phyloP scores from a whole-genome alignment of 2,888 invertebrate species.

The Axea sp. region DNA sequence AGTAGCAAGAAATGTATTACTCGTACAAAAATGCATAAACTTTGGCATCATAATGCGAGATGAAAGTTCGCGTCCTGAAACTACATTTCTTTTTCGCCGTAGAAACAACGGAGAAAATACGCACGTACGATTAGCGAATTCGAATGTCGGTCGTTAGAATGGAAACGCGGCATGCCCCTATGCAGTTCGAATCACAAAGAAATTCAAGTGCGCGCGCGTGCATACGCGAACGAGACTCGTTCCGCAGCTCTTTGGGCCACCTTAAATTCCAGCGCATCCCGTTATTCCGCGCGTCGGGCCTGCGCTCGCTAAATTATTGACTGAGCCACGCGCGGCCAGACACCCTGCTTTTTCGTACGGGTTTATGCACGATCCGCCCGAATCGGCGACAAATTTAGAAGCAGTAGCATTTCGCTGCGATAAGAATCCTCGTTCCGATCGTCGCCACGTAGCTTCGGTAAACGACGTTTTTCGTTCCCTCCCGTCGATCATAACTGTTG shows the following conservation, averaged over 20 bases:
- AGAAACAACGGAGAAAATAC: no score
- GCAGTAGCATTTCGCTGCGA: not conserved
- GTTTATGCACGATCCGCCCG: no score
- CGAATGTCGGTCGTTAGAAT: slow-evolving; percentile 9
- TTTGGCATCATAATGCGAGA: no score
- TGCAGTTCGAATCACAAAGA: slow-evolving; percentile 36
- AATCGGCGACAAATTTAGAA: slow-evolving; percentile 6
- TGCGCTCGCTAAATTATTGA: slow-evolving; percentile 34
- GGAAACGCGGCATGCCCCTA: slow-evolving; percentile 9
- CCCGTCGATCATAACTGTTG: not conserved
- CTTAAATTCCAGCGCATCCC: slow-evolving; percentile 49
- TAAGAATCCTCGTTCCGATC: no score
- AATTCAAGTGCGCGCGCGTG: slow-evolving; percentile 30
- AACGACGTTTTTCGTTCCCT: not conserved
- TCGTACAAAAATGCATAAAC: no score
- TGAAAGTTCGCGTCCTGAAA: no score
- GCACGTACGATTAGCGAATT: slow-evolving; percentile 1
- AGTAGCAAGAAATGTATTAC: no score
- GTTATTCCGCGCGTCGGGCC: slow-evolving; percentile 41
- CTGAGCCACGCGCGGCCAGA: slow-evolving; percentile 8
- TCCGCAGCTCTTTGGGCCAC: slow-evolving; percentile 27
- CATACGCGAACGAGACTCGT: slow-evolving; percentile 27
- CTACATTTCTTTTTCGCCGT: no score
- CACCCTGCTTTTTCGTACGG: slow-evolving; percentile 8
- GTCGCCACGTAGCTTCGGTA: no score